A percentile compares a stretch with the other conserved stretches of the same genome.
Evolutionary conservation across 2,797 vertebrate genomes (phyloP).

Genomic region (Hybognathus amarus): DNA sequence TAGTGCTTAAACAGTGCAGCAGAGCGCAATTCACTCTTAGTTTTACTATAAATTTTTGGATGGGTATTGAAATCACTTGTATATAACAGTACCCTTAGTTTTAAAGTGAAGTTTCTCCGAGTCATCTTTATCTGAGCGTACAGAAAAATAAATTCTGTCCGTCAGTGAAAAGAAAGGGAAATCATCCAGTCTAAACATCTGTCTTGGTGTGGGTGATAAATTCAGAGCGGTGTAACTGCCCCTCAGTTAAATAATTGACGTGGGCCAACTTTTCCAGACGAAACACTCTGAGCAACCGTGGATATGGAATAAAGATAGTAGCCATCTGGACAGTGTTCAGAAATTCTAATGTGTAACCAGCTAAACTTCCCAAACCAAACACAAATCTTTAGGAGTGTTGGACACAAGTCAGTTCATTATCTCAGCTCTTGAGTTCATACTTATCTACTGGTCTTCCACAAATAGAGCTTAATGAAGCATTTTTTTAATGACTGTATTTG

Average conservation of each 20-base stretch:
- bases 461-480: background rate
- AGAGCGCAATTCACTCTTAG: background rate
- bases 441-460: conserved; percentile 21
- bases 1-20: background rate
- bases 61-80: background rate
- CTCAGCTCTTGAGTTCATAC: conserved; percentile 26
- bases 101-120: conserved; percentile 7
- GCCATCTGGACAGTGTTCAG: conserved; percentile 45
- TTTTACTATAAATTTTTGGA: background rate
- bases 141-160: conserved; percentile 42
- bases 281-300: conserved; percentile 18
- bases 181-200: conserved; percentile 52
- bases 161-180: conserved; percentile 24
- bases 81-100: background rate
- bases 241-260: conserved; percentile 23
- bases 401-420: conserved; percentile 7
- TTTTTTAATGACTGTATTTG: conserved; percentile 2
- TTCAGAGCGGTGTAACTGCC: conserved; percentile 31
- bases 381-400: conserved; percentile 5
- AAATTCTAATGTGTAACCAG: conserved; percentile 33
- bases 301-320: conserved; percentile 43
- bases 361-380: conserved; percentile 43
- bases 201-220: conserved; percentile 28
- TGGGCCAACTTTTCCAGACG: conserved; percentile 42
- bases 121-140: conserved; percentile 30